Evolutionary conservation across 2,113 vertebrate genomes (phyloP), one percentile per base, ranked within the genome.

Genomic region (Pao palembangensis): DNA sequence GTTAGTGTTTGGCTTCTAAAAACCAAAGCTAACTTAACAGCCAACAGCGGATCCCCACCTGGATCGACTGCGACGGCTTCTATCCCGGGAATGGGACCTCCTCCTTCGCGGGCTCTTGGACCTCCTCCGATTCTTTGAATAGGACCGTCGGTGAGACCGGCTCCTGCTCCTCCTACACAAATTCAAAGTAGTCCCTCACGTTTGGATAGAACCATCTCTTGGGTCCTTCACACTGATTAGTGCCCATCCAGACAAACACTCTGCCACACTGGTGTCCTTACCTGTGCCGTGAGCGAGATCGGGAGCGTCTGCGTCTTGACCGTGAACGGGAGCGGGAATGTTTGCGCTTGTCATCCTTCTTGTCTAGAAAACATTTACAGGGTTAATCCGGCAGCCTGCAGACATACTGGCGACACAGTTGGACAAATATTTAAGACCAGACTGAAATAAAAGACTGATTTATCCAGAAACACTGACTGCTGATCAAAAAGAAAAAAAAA

Each of bases 271-370:
- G 16, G 1, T 3, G 18, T 51, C 48, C 41, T 63, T 52, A 98
- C 97, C 96, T 93, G 88, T 98, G 96, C 73, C 93, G 93, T 8
- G 97, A 98, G 57, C 95, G 95, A 34, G 97, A 98, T 46, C 94
- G 92, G 13, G 97, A 94, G 47, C 96, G 92, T 65, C 94, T 93
- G 66, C 95, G 93, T 13, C 95, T 89, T 0, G 97, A 98, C 46
- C 95, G 88, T 0, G 97, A 98, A 49, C 93, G 93, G 0, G 97
- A 98, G 54, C 93, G 91, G 0, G 95, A 97, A 84, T 94, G 95
- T 74, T 96, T 97, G 67, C 94, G 90, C 69, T 98, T 99, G 65
- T 98, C 94, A 62, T 99, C 96, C 74, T 98, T 99, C 81, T 98
- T 99, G 86, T 94, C 96, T 98, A 71, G 12, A 82, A 58, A 47